Base-by-base conservation (phyloP, 2,888 invertebrate species). In the Clanis bilineata region DNA sequence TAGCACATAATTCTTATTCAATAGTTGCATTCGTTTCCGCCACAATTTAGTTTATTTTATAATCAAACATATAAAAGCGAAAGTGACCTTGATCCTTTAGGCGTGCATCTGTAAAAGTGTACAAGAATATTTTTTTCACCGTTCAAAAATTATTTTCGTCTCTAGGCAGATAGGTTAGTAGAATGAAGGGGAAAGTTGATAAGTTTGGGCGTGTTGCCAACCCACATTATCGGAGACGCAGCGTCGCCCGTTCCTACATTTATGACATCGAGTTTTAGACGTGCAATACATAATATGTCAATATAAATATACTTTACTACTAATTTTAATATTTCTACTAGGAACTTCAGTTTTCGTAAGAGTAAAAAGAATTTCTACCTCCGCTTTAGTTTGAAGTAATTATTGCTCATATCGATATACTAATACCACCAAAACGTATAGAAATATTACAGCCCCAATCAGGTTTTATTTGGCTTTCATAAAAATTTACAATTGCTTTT, bases 171-270 rank as follows among this genome's bases (percentile, higher is more conserved):
- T 56, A 18, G 51, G 56, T 39, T 23, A 56, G 23, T 56, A 38
- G 39, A 39, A n/a, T 56, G 21, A 51, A 56, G 56, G 23, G 38
- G 56, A 56, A 56, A 56, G 56, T 56, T 56, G 22, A 22, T 55
- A 55, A 39, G 36, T 36, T 56, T 56, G 22, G 56, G 22, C 21
- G 5, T 23, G 2, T 56, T 21, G 38, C 56, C 56, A 56, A 23
- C 36, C 22, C n/a, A 56, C 6, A 56, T 6, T 12, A 38, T 56
- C 36, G 12, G 28, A 56, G 56, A 56, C 56, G 56, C 22, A 23
- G 38, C 38, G 56, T 56, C 56, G 56, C 56, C 56, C 38, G 22
- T 32, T 51, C 32, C 22, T 18, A 28, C 47, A n/a, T 47, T 47
- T 51, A 36, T 21, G 36, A n/a, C 28, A 9, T 32, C 36, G 4